A percentile compares a stretch with the other conserved stretches of the same genome.
Conservation (phyloP, 2,888 invertebrate genomes). For the Bombyx huttoni region DNA sequence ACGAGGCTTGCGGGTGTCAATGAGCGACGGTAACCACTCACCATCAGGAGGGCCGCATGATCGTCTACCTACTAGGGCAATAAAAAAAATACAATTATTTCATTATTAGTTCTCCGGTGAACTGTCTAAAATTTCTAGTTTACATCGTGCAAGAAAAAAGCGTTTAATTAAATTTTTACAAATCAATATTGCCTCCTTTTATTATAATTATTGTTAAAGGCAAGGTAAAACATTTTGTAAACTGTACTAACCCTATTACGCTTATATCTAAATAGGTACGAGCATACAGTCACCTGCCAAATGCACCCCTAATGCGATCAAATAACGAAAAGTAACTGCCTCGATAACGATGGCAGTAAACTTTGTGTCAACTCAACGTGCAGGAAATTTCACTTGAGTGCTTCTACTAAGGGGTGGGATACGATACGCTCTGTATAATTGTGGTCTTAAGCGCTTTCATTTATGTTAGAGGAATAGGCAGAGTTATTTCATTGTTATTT, state of each 20-base stretch:
- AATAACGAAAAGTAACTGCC: conserved; percentile 60
- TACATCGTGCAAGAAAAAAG: too few species aligned
- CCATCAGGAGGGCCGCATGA: too few species aligned
- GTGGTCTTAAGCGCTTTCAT: neutral
- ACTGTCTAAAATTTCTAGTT: too few species aligned
- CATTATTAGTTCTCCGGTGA: too few species aligned
- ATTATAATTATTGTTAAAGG: neutral
- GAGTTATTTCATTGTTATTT: neutral
- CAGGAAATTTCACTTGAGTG: conserved; percentile 54
- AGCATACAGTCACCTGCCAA: conserved; percentile 1
- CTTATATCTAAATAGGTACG: neutral
- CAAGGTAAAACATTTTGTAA: neutral
- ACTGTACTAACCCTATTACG: neutral
- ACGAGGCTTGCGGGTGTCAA: too few species aligned
- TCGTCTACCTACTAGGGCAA: too few species aligned
- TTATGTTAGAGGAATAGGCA: neutral
- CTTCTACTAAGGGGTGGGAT: conserved; percentile 25
- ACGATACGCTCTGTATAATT: conserved; percentile 1
- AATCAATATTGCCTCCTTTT: neutral
- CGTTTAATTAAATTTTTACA: too few species aligned
- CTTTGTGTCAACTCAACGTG: conserved; percentile 40
- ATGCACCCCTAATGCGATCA: conserved; percentile 59
- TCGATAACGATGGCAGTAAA: conserved; percentile 64
- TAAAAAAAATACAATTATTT: too few species aligned
- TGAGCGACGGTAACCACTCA: too few species aligned